Conservation (phyloP, 2,797 vertebrate species). For the Protonibea diacanthus region DNA sequence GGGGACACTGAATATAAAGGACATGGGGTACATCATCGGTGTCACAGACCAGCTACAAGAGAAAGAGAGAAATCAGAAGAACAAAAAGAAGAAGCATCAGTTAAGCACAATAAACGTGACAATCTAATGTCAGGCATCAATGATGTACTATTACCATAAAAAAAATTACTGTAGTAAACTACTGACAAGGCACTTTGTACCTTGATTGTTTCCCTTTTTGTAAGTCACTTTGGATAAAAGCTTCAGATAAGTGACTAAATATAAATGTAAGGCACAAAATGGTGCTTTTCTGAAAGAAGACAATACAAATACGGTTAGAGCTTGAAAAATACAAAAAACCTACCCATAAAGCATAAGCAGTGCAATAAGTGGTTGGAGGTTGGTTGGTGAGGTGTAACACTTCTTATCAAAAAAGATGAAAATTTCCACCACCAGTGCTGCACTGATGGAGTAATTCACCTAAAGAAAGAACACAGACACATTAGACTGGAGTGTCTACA, state of each 20-base stretch:
- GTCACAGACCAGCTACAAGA: constrained; percentile 92
- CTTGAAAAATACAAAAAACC: constrained; percentile 10
- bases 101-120: neutral
- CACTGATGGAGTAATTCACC: constrained; percentile 93
- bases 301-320: neutral
- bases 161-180: neutral
- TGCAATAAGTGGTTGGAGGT: constrained; percentile 89
- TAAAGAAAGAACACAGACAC: constrained; percentile 57
- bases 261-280: neutral
- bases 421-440: constrained; percentile 90
- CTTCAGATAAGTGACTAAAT: too few relatives aligned
- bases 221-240: too few relatives aligned
- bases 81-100: neutral
- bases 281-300: neutral
- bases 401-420: constrained; percentile 93
- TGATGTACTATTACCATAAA: neutral
- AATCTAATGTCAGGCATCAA: neutral
- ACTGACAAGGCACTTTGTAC: neutral
- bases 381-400: constrained; percentile 90
- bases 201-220: too few relatives aligned
- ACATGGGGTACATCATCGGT: constrained; percentile 97
- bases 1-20: constrained; percentile 92
- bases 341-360: constrained; percentile 87
- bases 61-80: constrained; percentile 15
- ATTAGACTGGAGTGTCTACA: neutral